Percentiles rank a stretch among this genome's conserved stretches.
Conservation (phyloP, 2,888 invertebrate species). For the Notodonta ziczac region DNA sequence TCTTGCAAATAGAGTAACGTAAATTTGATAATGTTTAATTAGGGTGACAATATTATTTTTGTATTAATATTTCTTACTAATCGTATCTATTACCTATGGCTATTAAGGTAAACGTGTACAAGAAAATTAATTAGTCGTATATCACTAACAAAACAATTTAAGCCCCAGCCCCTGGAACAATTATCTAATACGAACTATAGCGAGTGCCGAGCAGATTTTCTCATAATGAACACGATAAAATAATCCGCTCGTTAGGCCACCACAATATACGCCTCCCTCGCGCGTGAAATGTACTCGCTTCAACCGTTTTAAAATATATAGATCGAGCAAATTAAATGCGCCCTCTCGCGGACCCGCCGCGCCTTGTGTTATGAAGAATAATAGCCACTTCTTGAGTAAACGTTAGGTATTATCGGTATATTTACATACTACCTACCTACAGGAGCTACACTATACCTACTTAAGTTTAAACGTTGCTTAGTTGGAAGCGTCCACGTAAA, state of each 20-base stretch:
- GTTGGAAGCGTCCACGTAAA: too few relatives aligned
- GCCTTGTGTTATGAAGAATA: slow-evolving; percentile 34
- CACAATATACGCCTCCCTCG: slow-evolving; percentile 64
- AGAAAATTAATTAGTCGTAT: slow-evolving; percentile 24
- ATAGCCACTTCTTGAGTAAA: slow-evolving; percentile 17
- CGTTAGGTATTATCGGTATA: not conserved
- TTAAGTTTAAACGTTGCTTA: not conserved
- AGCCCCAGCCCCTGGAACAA: slow-evolving; percentile 37
- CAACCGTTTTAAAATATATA: slow-evolving; percentile 64
- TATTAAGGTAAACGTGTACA: slow-evolving; percentile 3
- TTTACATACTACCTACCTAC: not conserved
- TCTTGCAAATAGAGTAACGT: too few relatives aligned
- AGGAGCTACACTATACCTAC: not conserved
- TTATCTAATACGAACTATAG: slow-evolving; percentile 45
- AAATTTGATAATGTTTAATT: too few relatives aligned
- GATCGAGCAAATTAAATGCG: slow-evolving; percentile 59
- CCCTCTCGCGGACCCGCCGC: slow-evolving; percentile 5
- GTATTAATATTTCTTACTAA: too few relatives aligned
- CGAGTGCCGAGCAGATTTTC: slow-evolving; percentile 48
- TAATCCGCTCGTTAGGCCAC: slow-evolving; percentile 66
- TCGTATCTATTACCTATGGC: not conserved
- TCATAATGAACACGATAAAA: slow-evolving; percentile 79
- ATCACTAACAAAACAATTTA: slow-evolving; percentile 28
- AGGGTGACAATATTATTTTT: too few relatives aligned
- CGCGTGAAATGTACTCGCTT: slow-evolving; percentile 61